Evolutionary conservation across 2,797 vertebrate species (phyloP).

Genomic region (Spheniscus humboldti): DNA sequence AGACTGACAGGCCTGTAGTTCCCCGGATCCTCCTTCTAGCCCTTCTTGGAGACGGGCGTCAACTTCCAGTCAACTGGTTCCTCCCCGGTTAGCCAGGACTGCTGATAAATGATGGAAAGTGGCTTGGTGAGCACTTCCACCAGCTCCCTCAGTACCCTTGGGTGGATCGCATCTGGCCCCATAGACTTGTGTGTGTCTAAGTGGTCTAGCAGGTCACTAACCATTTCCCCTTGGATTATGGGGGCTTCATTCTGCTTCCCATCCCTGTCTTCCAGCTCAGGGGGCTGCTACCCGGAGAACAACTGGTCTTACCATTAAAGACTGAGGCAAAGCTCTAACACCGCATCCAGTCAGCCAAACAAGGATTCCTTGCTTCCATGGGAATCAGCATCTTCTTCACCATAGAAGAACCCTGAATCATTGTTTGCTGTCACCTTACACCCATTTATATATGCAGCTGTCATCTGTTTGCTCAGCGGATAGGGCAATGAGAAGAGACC

Average conservation of each 20-base stretch:
- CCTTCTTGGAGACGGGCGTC: not conserved
- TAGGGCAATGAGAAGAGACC: not conserved
- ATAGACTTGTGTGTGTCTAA: not conserved
- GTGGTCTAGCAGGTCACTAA: not conserved
- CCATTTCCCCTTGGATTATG: not conserved
- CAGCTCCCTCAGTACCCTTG: not conserved
- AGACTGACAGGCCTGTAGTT: not conserved
- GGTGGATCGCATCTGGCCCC: not conserved
- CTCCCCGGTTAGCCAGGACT: not conserved
- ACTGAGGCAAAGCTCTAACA: not conserved
- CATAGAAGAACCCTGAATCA: slow-evolving; percentile 15
- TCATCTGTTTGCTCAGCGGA: not conserved
- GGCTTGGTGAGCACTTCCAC: not conserved
- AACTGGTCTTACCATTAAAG: not conserved
- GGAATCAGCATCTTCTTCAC: not conserved
- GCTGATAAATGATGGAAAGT: not conserved
- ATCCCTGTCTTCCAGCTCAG: not conserved
- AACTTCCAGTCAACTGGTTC: not conserved
- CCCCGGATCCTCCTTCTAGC: fast-evolving
- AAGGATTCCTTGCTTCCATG: not conserved
- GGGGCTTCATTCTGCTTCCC: not conserved
- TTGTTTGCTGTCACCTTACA: not conserved
- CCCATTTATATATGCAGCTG: not conserved
- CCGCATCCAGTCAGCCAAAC: not conserved
- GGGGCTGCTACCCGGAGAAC: not conserved